These are phyloP conservation scores for Metallyticus violacea DNA, from an alignment of 2,888 invertebrate species.

Conservation along the genomic window DNA sequence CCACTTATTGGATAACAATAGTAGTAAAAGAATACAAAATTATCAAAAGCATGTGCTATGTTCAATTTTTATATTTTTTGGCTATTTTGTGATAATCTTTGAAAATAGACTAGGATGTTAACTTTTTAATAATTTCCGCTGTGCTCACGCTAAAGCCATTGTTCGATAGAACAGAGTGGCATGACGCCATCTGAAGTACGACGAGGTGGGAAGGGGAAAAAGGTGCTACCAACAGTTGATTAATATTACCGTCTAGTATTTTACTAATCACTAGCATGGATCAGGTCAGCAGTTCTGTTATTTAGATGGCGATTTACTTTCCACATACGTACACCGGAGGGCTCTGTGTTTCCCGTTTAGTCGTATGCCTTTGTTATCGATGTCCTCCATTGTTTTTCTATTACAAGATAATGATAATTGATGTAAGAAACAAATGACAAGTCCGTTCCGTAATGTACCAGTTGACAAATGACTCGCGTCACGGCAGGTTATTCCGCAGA, in stretches of 20 bases:
- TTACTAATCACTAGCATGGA: neutral
- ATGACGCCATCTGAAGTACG: too few species aligned
- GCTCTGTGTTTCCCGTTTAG: neutral
- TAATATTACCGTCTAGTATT: too few species aligned
- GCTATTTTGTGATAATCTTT: too few species aligned
- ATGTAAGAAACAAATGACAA: constrained; percentile 15
- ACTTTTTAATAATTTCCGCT: too few species aligned
- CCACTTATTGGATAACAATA: too few species aligned
- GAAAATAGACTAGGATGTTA: too few species aligned
- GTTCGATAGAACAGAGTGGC: neutral
- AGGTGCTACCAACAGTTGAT: neutral
- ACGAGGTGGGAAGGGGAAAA: too few species aligned
- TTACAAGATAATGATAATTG: constrained; percentile 11
- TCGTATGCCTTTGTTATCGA: neutral
- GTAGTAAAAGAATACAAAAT: too few species aligned
- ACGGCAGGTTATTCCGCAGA: neutral
- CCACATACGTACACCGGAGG: neutral
- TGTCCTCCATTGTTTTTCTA: neutral
- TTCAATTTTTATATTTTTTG: too few species aligned
- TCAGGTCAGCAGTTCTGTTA: neutral
- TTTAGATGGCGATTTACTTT: neutral
- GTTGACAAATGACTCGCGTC: constrained; percentile 28
- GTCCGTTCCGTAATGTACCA: constrained; percentile 7
- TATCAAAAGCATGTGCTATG: too few species aligned
- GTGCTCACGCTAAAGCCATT: too few species aligned